phyloP scores from a whole-genome alignment of 2,888 invertebrate genomes.

The Microctonus hyperodae region DNA sequence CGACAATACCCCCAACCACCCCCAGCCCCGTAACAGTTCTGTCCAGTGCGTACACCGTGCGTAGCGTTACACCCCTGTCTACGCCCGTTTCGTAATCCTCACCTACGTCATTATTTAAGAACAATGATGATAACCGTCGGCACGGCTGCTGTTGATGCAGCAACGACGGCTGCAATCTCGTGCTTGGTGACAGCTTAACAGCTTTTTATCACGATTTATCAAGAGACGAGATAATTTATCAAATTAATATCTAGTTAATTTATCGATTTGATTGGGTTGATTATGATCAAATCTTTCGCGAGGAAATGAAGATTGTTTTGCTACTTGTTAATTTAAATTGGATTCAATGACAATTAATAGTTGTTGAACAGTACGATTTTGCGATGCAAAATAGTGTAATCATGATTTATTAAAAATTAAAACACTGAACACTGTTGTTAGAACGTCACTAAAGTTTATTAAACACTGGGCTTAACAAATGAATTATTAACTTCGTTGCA shows the following conservation, averaged over 20 bases:
- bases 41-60: slow-evolving; percentile 63
- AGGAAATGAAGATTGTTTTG: no score
- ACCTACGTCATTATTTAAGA: slow-evolving; percentile 54
- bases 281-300: no score
- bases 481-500: neutral
- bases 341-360: neutral
- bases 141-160: slow-evolving; percentile 24
- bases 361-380: neutral
- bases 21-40: slow-evolving; percentile 60
- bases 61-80: slow-evolving; percentile 54
- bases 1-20: slow-evolving; percentile 57
- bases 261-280: no score
- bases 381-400: neutral
- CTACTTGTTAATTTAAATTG: no score
- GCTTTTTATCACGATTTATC: slow-evolving; percentile 12
- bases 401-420: neutral
- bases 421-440: neutral
- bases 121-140: slow-evolving; percentile 24
- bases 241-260: neutral
- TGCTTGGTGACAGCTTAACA: slow-evolving; percentile 35
- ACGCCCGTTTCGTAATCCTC: slow-evolving; percentile 47
- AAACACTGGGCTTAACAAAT: neutral
- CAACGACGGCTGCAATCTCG: slow-evolving; percentile 31
- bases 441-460: neutral
- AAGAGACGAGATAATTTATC: neutral